A percentile compares a stretch with the other conserved stretches of the same genome.
These are phyloP conservation scores for Sebastes umbrosus DNA, from an alignment of 2,797 vertebrate genomes.

Conservation along the genomic window DNA sequence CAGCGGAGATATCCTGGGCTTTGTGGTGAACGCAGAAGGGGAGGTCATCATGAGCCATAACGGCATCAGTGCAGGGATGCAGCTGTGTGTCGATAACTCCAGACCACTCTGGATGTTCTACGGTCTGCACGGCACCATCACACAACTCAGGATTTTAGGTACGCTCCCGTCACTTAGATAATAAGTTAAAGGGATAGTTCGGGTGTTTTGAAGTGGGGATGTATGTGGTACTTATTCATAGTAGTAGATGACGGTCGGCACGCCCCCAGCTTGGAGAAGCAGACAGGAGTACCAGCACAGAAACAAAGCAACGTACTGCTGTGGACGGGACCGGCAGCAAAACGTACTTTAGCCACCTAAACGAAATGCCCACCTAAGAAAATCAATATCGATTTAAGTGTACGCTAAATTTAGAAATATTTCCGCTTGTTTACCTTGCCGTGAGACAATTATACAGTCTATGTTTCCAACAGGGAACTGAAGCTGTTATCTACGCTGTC, in stretches of 20 bases:
- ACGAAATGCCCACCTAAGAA: not conserved
- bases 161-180: slow-evolving; percentile 28
- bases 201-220: not conserved
- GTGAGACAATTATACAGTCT: not conserved
- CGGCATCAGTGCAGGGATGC: slow-evolving; percentile 86
- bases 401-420: not conserved
- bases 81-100: slow-evolving; percentile 92
- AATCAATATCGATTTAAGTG: not conserved
- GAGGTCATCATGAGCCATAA: slow-evolving; percentile 93
- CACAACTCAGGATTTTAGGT: slow-evolving; percentile 94
- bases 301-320: not conserved
- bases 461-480: not conserved
- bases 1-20: slow-evolving; percentile 91
- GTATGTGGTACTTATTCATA: not conserved
- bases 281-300: not conserved
- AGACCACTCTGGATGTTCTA: slow-evolving; percentile 97
- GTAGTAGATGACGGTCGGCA: not conserved
- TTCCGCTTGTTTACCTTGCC: not conserved
- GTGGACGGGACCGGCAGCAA: not conserved
- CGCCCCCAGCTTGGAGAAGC: not conserved
- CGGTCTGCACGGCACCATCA: slow-evolving; percentile 86
- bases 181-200: not conserved
- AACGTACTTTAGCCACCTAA: not conserved
- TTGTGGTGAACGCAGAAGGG: slow-evolving; percentile 88
- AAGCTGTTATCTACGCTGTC: not conserved